A percentile compares a stretch with the other conserved stretches of the same genome.
Evolutionary conservation across 1,140 invertebrate genomes (phyloP).

Genomic region (Trichoplusia ni): DNA sequence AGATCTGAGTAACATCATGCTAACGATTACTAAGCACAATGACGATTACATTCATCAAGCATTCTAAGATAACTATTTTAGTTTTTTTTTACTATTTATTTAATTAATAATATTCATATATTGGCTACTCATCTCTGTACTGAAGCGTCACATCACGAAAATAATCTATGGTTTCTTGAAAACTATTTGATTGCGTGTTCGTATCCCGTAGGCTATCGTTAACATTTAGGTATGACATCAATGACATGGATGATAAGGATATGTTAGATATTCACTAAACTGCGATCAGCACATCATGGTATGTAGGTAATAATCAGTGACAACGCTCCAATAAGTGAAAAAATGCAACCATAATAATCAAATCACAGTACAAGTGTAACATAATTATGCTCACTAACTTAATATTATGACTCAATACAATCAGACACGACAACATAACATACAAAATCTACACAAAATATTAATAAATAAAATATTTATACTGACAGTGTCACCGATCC

Average conservation of each 20-base stretch:
- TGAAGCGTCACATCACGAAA: constrained; percentile 72
- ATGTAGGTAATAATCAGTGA: constrained; percentile 33
- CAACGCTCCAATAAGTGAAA: constrained; percentile 60
- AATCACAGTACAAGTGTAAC: constrained; percentile 78
- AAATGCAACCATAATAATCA: constrained; percentile 74
- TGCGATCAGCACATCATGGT: not conserved
- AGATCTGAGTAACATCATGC: constrained; percentile 73
- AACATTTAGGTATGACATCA: constrained; percentile 5
- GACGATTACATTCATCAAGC: constrained; percentile 79
- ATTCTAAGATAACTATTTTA: constrained; percentile 73
- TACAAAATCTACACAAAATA: constrained; percentile 58
- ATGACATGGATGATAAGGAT: constrained; percentile 18
- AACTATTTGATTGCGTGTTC: constrained; percentile 24
- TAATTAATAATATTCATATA: constrained; percentile 64
- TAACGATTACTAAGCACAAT: constrained; percentile 79
- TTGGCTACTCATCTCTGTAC: constrained; percentile 72
- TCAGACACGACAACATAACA: constrained; percentile 66
- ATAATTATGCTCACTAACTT: constrained; percentile 76
- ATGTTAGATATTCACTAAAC: constrained; percentile 7
- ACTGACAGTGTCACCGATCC: constrained; percentile 42
- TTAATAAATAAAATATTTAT: constrained; percentile 45
- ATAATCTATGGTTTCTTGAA: constrained; percentile 45
- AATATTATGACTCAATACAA: constrained; percentile 73
- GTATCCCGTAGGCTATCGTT: not conserved
- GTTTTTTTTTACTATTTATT: constrained; percentile 60